These are phyloP conservation scores for Pissodes strobi DNA, from an alignment of 1,140 invertebrate genomes.

Conservation along the genomic window DNA sequence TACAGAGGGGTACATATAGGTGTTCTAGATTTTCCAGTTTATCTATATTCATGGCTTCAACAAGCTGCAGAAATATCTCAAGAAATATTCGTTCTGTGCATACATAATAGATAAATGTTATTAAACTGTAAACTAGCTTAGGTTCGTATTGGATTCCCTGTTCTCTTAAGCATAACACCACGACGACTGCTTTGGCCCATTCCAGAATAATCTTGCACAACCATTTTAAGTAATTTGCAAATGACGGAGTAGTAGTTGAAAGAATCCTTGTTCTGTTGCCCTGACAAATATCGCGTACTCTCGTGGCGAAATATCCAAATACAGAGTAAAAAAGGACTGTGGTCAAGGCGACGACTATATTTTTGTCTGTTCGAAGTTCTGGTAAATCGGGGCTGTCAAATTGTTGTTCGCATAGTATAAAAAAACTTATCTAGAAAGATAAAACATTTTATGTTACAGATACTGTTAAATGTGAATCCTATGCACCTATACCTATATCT, in stretches of 20 bases:
- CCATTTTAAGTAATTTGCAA: conserved; percentile 72
- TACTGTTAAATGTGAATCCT: neutral
- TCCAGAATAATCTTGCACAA: conserved; percentile 77
- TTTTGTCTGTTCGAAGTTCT: conserved; percentile 51
- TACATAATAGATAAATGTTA: conserved; percentile 65
- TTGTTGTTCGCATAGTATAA: conserved; percentile 45
- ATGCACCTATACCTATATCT: neutral
- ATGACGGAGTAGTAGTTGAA: conserved; percentile 64
- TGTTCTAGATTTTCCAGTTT: conserved; percentile 67
- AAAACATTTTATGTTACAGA: neutral
- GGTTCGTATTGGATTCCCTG: conserved; percentile 75
- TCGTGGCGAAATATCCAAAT: conserved; percentile 72
- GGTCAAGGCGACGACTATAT: conserved; percentile 68
- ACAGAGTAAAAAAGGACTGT: conserved; percentile 80
- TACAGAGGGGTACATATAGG: conserved; percentile 66
- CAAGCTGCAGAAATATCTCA: conserved; percentile 61
- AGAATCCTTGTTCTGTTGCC: conserved; percentile 59
- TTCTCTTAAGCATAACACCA: conserved; percentile 74
- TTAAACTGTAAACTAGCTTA: conserved; percentile 62
- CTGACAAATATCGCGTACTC: conserved; percentile 67
- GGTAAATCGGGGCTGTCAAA: conserved; percentile 32
- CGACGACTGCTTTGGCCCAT: conserved; percentile 76
- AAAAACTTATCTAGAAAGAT: conserved; percentile 49
- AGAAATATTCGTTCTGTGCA: conserved; percentile 66
- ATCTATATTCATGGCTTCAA: conserved; percentile 63